phyloP scores from a whole-genome alignment of 2,113 vertebrate species.

The Pionites leucogaster region DNA sequence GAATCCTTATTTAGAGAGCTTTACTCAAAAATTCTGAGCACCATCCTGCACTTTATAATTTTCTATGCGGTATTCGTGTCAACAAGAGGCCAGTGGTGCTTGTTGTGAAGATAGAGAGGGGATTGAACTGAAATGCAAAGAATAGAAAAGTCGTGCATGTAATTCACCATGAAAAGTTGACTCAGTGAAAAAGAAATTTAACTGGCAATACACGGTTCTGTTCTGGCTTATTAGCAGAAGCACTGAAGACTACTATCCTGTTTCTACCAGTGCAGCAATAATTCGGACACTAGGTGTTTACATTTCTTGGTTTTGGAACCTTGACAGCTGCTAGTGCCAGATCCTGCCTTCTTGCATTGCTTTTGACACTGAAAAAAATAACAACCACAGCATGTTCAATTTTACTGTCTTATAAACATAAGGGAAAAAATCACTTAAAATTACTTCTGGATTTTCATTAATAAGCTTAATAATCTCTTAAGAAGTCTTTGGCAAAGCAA shows the following conservation, averaged over 20 bases:
- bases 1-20: not conserved
- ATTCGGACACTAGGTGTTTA: slow-evolving; percentile 51
- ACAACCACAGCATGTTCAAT: slow-evolving; percentile 45
- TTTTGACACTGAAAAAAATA: slow-evolving; percentile 46
- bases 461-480: slow-evolving; percentile 61
- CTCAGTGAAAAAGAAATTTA: slow-evolving; percentile 33
- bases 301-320: slow-evolving; percentile 63
- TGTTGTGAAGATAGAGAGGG: not conserved
- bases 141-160: not conserved
- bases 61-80: not conserved
- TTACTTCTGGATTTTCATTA: slow-evolving; percentile 60
- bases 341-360: slow-evolving; percentile 57
- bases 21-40: not conserved
- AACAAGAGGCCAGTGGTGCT: not conserved
- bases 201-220: slow-evolving; percentile 25
- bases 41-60: not conserved
- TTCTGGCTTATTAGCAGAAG: slow-evolving; percentile 38
- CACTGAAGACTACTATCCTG: not conserved
- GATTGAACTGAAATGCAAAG: not conserved
- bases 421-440: slow-evolving; percentile 22
- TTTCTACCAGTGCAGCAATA: slow-evolving; percentile 41
- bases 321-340: slow-evolving; percentile 43
- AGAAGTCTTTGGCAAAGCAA: slow-evolving; percentile 48
- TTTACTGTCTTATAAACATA: slow-evolving; percentile 48
- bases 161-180: not conserved